A percentile compares a stretch with the other conserved stretches of the same genome.
These are phyloP conservation scores for Leuctra nigra DNA, from an alignment of 2,888 invertebrate genomes.

Conservation along the genomic window DNA sequence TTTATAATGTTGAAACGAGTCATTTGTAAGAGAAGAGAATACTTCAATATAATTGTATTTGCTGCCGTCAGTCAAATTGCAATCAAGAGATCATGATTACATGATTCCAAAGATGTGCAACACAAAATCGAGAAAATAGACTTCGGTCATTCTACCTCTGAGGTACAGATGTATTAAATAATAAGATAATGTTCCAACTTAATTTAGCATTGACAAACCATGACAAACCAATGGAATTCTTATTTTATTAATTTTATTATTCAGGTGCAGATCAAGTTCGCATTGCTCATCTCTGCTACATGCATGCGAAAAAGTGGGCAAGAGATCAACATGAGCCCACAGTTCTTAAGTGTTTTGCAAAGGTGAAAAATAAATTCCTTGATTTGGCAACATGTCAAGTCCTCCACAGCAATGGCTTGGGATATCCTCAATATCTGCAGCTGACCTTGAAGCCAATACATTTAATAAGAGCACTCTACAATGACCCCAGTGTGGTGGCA, in stretches of 20 bases:
- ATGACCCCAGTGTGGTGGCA: conserved; percentile 43
- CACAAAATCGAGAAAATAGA: too few species aligned
- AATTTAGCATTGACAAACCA: background rate
- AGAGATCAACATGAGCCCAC: conserved; percentile 21
- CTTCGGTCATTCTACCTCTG: too few species aligned
- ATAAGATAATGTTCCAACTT: too few species aligned
- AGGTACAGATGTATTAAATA: too few species aligned
- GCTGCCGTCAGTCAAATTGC: too few species aligned
- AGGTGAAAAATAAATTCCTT: conserved; percentile 45
- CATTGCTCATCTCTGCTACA: conserved; percentile 44
- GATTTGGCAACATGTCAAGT: conserved; percentile 43
- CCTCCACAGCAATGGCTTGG: conserved; percentile 41
- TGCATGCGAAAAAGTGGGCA: conserved; percentile 41
- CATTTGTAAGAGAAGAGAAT: too few species aligned
- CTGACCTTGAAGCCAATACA: conserved; percentile 40
- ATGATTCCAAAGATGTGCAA: too few species aligned
- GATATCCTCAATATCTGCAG: conserved; percentile 40
- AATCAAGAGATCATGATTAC: too few species aligned
- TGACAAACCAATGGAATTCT: background rate
- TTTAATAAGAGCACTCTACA: conserved; percentile 43
- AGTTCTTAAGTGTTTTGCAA: conserved; percentile 17
- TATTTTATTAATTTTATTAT: background rate
- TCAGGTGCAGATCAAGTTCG: conserved; percentile 47
- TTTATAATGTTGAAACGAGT: too few species aligned
- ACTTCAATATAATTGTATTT: too few species aligned